Conservation (phyloP, 2,113 vertebrate species). For the Pavo muticus region DNA sequence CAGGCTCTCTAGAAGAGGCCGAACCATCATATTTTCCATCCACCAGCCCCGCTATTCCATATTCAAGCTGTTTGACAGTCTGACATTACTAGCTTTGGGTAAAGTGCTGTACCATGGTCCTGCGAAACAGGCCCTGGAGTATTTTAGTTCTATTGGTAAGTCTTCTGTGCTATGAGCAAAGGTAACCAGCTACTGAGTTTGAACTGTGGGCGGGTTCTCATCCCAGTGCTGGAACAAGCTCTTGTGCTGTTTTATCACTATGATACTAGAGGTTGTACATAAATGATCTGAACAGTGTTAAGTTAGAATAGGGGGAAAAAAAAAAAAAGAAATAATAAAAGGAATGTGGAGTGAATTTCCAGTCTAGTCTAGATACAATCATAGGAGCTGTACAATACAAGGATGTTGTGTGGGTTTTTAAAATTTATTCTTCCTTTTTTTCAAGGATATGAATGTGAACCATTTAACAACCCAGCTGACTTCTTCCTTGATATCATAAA, state of each 20-base stretch:
- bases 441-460: conserved; percentile 74
- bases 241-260: background rate
- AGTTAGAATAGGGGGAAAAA: background rate
- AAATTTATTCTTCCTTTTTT: background rate
- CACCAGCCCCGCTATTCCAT: conserved; percentile 78
- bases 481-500: conserved; percentile 78
- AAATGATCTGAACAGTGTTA: background rate
- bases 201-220: background rate
- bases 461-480: conserved; percentile 78
- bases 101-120: conserved; percentile 75
- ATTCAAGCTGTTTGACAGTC: conserved; percentile 77
- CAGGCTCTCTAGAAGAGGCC: conserved; percentile 73
- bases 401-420: background rate
- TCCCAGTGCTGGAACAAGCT: background rate
- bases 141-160: conserved; percentile 73
- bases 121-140: conserved; percentile 54
- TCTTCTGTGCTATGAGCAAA: background rate
- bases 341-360: background rate
- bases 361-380: background rate
- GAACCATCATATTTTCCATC: conserved; percentile 78
- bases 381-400: background rate
- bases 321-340: background rate
- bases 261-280: background rate
- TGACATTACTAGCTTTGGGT: conserved; percentile 69
- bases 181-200: background rate